Percentiles rank a stretch among this genome's conserved stretches.
These are phyloP conservation scores for Danio kyathit DNA, from an alignment of 2,797 vertebrate species.

Conservation along the genomic window DNA sequence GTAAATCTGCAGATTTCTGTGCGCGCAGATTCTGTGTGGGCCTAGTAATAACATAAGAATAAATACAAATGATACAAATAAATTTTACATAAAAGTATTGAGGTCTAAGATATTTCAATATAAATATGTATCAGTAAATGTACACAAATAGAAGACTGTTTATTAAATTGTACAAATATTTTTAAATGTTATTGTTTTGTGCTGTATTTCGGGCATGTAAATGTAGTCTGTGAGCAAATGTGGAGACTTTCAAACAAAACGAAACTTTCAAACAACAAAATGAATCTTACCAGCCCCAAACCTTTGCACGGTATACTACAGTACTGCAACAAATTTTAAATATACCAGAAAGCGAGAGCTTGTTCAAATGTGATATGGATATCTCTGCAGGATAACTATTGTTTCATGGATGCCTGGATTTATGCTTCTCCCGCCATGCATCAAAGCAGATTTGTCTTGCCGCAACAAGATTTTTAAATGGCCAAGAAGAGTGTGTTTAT, in stretches of 20 bases:
- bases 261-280: neutral
- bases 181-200: neutral
- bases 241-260: neutral
- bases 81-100: too few species aligned
- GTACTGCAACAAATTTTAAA: too few species aligned
- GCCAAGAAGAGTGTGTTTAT: constrained; percentile 45
- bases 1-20: too few species aligned
- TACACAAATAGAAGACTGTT: neutral
- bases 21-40: too few species aligned
- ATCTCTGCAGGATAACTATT: constrained; percentile 24
- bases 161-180: neutral
- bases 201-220: neutral
- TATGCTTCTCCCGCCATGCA: neutral
- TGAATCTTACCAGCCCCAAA: neutral
- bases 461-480: constrained; percentile 28
- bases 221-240: neutral
- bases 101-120: too few species aligned
- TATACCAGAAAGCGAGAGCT: neutral
- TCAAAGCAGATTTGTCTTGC: constrained; percentile 46
- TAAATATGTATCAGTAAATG: too few species aligned
- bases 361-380: neutral
- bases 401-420: constrained; percentile 36
- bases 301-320: neutral
- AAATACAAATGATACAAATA: too few species aligned
- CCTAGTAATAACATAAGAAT: too few species aligned